A percentile compares a stretch with the other conserved stretches of the same genome.
These are phyloP conservation scores for Archilochus colubris DNA, from an alignment of 2,113 vertebrate genomes.

Conservation along the genomic window DNA sequence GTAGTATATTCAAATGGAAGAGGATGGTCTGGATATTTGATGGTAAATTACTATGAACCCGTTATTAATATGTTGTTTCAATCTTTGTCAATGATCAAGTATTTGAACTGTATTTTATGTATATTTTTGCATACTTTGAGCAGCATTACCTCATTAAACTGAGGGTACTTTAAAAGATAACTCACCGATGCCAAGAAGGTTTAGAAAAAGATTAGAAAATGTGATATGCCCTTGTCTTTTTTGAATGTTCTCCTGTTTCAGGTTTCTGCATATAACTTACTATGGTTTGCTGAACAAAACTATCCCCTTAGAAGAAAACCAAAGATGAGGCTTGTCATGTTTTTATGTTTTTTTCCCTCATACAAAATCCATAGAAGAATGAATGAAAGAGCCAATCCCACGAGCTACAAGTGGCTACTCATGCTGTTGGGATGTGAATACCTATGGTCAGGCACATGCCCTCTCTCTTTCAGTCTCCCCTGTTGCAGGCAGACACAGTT, in stretches of 20 bases:
- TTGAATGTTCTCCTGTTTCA: background rate
- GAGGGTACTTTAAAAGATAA: background rate
- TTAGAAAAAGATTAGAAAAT: background rate
- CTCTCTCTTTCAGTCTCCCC: background rate
- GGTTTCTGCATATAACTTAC: background rate
- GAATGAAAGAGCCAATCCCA: background rate
- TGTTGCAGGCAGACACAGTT: background rate
- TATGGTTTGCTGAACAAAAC: background rate
- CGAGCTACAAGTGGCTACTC: background rate
- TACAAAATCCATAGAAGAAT: background rate
- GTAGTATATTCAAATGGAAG: background rate
- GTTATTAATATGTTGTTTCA: background rate
- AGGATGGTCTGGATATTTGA: background rate
- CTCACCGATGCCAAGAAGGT: background rate
- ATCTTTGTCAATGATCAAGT: background rate
- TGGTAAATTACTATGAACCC: background rate
- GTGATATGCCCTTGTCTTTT: fast-evolving
- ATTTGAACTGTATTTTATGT: background rate
- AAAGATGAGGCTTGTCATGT: background rate
- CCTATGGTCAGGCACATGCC: background rate
- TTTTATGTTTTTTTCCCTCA: background rate
- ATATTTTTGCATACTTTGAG: background rate
- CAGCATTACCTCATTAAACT: background rate
- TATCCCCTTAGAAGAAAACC: background rate
- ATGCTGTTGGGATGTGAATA: background rate